These are phyloP conservation scores for Gymnoscopelus braueri DNA, from an alignment of 2,797 vertebrate genomes.

Conservation along the genomic window DNA sequence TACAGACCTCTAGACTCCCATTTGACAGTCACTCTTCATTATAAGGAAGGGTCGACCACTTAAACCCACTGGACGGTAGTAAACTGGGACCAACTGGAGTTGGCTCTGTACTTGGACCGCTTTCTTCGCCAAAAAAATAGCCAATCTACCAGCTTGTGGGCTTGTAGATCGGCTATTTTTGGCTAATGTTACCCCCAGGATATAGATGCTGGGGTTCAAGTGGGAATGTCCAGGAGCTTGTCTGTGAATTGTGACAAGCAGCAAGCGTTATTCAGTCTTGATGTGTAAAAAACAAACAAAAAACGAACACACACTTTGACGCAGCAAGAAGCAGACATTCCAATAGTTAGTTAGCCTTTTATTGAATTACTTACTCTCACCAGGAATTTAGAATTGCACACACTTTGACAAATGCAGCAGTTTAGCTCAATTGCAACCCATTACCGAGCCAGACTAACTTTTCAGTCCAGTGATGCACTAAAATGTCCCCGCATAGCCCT, in stretches of 20 bases:
- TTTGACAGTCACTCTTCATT: constrained; percentile 43
- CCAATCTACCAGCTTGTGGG: no score
- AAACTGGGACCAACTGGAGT: no score
- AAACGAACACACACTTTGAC: not conserved
- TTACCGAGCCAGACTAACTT: not conserved
- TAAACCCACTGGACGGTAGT: no score
- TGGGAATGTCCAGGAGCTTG: no score
- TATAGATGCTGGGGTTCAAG: no score
- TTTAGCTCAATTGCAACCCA: not conserved
- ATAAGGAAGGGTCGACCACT: constrained; percentile 21
- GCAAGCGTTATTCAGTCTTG: not conserved
- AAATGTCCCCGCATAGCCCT: not conserved
- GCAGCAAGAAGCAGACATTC: constrained; percentile 23
- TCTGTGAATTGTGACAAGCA: not conserved
- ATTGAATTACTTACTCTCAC: constrained; percentile 42
- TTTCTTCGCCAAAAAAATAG: no score
- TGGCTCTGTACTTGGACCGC: no score
- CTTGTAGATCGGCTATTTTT: no score
- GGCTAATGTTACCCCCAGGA: no score
- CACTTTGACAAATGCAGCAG: constrained; percentile 38
- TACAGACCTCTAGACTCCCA: constrained; percentile 47
- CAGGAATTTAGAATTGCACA: constrained; percentile 15
- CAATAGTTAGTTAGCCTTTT: constrained; percentile 47
- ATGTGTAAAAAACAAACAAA: not conserved
- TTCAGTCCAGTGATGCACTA: no score